Conservation (phyloP, 2,797 vertebrate genomes). For the Leptatherina wallacei region DNA sequence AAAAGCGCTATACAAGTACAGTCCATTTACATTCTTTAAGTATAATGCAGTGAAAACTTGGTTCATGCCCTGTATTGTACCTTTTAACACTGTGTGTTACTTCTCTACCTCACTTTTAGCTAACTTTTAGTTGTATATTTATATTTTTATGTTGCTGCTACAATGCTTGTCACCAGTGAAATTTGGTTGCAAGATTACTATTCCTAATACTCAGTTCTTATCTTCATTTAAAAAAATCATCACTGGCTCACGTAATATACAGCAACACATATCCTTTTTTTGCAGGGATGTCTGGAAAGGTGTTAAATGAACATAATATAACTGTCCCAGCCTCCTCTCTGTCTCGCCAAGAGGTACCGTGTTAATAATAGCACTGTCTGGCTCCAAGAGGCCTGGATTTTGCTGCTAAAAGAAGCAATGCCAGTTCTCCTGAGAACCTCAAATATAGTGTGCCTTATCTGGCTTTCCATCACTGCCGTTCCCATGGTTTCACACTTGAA, state of each 20-base stretch:
- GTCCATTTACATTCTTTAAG: no score
- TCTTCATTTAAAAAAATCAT: not conserved
- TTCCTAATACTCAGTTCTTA: no score
- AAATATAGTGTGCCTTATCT: slow-evolving; percentile 23
- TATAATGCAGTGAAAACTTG: no score
- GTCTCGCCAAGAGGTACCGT: slow-evolving; percentile 35
- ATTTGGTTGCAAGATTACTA: no score
- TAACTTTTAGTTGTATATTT: no score
- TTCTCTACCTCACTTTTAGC: no score
- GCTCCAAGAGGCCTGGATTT: slow-evolving; percentile 44
- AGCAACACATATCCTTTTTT: not conserved
- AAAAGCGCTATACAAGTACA: no score
- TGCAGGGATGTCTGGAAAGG: slow-evolving; percentile 1
- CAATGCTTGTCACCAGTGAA: no score
- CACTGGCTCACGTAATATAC: not conserved
- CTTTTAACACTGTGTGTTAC: no score
- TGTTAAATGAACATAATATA: slow-evolving; percentile 12
- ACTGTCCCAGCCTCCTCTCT: slow-evolving; percentile 21
- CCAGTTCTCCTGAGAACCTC: slow-evolving; percentile 28
- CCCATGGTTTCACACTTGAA: slow-evolving; percentile 37
- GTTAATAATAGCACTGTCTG: slow-evolving; percentile 50
- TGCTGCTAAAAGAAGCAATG: slow-evolving; percentile 49
- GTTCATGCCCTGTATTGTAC: no score
- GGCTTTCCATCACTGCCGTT: slow-evolving; percentile 23
- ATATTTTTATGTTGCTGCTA: no score